Base-by-base conservation (phyloP, 1,140 invertebrate species). In the Bombus soroeensis region DNA sequence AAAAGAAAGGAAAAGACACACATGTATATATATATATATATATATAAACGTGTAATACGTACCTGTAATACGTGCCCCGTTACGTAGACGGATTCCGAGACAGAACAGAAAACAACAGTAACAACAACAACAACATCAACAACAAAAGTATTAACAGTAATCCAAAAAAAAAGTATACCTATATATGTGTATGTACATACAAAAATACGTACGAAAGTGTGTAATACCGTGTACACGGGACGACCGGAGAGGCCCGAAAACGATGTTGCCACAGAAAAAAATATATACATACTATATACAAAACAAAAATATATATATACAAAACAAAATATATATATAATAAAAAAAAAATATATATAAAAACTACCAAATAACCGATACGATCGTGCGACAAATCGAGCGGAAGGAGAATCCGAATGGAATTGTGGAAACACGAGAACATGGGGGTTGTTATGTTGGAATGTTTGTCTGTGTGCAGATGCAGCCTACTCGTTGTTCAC, bases 381-480 rank as follows among this genome's bases (percentile, higher is more conserved):
- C 39, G 64, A 88, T 83, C 76, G 87, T 73, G 73, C 53, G 57
- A 78, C 83, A 62, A 82, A 74, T 57, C 83, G 83, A 43, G 77
- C 81, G 77, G 15, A 86, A 78, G 85, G 83, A 90, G 85, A 82
- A 85, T 87, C 74, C 84, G 83, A 80, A 91, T 83, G 71, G 90
- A 88, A 62, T 78, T 62, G 37, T 84, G 83, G 83, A 88, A 75
- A 78, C 53, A 85, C 34, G 75, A 91, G 82, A 92, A 90, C 91
- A 90, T 88, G 92, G 92, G 92, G 92, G 91, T 93, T 95, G 94
- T 95, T 95, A 95, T 95, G 94, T 95, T 95, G 94, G 95, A 95
- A 95, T 95, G 94, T 95, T 95, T 95, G 95, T 95, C 94, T 95
- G 95, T 95, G 94, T 95, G 94, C 94, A 95, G 95, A 95, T 95